Evolutionary conservation across 1,140 invertebrate species (phyloP).

Genomic region (Aphelinus certus): DNA sequence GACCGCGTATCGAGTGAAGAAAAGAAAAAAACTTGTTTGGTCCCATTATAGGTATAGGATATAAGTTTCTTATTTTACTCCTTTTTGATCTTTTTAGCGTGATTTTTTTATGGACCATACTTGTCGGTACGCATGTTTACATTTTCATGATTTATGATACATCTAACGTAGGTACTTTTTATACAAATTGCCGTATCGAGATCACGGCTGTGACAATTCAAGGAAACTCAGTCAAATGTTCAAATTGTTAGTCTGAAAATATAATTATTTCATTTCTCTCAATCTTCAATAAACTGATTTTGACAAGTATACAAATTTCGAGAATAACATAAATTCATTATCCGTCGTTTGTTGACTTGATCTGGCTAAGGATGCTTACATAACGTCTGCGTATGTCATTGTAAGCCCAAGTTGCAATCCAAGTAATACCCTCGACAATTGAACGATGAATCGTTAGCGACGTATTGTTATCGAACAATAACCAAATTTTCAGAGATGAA

Average conservation of each 20-base stretch:
- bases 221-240: conserved; percentile 15
- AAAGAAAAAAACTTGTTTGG: conserved; percentile 60
- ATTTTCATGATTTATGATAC: conserved; percentile 41
- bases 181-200: conserved; percentile 42
- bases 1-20: conserved; percentile 40
- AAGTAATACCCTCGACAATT: too few relatives aligned
- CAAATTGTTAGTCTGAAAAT: too few relatives aligned
- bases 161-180: conserved; percentile 47
- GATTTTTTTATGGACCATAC: conserved; percentile 30
- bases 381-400: too few relatives aligned
- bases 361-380: too few relatives aligned
- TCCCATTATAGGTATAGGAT: conserved; percentile 63
- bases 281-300: too few relatives aligned
- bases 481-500: not conserved
- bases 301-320: too few relatives aligned
- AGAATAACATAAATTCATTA: too few relatives aligned
- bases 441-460: too few relatives aligned
- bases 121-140: conserved; percentile 18
- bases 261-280: too few relatives aligned
- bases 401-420: too few relatives aligned
- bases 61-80: conserved; percentile 45
- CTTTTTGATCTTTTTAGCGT: conserved; percentile 38
- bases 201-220: conserved; percentile 1
- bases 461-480: too few relatives aligned
- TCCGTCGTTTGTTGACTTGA: too few relatives aligned